Conservation (phyloP, 2,888 invertebrate species). For the Synanthedon vespiformis region DNA sequence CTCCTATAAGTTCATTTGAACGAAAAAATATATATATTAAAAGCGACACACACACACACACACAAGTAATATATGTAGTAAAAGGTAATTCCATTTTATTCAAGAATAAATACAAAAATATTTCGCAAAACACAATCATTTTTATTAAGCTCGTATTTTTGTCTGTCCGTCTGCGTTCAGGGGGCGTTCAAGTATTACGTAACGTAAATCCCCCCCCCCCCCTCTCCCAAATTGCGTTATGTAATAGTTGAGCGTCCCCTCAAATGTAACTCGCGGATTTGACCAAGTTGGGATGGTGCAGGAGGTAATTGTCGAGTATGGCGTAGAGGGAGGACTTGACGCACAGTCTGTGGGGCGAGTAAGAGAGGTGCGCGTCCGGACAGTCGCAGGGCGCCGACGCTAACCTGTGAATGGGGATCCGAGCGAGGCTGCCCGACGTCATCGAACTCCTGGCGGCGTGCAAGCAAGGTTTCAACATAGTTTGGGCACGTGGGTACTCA, state of each 20-base stretch:
- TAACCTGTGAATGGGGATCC: constrained; percentile 69
- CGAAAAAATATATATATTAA: neutral
- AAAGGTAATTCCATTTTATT: neutral
- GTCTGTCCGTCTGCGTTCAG: no score
- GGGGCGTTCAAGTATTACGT: no score
- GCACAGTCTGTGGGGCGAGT: constrained; percentile 45
- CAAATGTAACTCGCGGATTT: constrained; percentile 54
- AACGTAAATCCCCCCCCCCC: no score
- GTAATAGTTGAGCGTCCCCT: constrained; percentile 2
- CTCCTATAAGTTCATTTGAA: neutral
- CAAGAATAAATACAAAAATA: neutral
- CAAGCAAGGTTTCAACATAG: constrained; percentile 8
- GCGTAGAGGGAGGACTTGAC: constrained; percentile 41
- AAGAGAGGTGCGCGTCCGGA: constrained; percentile 42
- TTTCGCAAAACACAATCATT: no score
- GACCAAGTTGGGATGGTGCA: constrained; percentile 45
- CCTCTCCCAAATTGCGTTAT: neutral
- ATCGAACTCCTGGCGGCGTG: constrained; percentile 61
- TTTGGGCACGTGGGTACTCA: no score
- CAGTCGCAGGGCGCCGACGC: constrained; percentile 41
- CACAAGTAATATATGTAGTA: neutral
- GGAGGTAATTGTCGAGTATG: constrained; percentile 38
- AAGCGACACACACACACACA: neutral
- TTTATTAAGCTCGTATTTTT: no score
- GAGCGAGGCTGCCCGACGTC: constrained; percentile 60